Percentiles rank a stretch among this genome's conserved stretches.
Conservation (phyloP, 1,140 invertebrate genomes). For the Vanessa atalanta region DNA sequence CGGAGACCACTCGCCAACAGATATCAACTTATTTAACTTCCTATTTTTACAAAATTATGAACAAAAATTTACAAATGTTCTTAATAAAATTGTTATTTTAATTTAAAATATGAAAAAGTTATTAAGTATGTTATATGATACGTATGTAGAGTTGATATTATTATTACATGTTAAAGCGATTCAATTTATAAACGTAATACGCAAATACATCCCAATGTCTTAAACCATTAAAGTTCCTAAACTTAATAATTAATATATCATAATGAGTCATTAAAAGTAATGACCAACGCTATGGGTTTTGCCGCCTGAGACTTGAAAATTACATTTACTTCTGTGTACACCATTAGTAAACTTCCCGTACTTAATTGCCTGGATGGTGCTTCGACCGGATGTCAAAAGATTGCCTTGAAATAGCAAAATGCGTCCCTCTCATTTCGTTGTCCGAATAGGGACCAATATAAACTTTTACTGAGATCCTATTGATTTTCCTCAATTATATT, state of each 20-base stretch:
- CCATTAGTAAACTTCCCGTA: constrained; percentile 67
- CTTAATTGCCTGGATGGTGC: constrained; percentile 69
- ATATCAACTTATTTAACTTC: no score
- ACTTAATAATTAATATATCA: constrained; percentile 37
- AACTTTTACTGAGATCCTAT: constrained; percentile 36
- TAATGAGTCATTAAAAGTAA: constrained; percentile 46
- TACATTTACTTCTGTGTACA: constrained; percentile 55
- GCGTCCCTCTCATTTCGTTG: constrained; percentile 44
- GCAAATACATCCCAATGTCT: neutral
- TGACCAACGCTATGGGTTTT: constrained; percentile 32
- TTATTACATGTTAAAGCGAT: neutral
- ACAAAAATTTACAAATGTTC: no score
- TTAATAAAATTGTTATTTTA: no score
- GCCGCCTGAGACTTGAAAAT: constrained; percentile 51
- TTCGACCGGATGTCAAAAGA: constrained; percentile 73
- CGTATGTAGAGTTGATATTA: no score
- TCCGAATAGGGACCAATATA: constrained; percentile 35
- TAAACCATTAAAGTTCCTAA: constrained; percentile 30
- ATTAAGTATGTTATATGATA: no score
- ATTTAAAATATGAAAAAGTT: no score
- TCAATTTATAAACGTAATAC: neutral
- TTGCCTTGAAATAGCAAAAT: constrained; percentile 67
- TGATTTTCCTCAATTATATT: constrained; percentile 35
- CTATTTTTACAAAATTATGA: no score
- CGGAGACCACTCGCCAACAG: no score